Percentiles rank a stretch among this genome's conserved stretches.
These are phyloP conservation scores for Machimus atricapillus DNA, from an alignment of 2,888 invertebrate species.

Conservation along the genomic window DNA sequence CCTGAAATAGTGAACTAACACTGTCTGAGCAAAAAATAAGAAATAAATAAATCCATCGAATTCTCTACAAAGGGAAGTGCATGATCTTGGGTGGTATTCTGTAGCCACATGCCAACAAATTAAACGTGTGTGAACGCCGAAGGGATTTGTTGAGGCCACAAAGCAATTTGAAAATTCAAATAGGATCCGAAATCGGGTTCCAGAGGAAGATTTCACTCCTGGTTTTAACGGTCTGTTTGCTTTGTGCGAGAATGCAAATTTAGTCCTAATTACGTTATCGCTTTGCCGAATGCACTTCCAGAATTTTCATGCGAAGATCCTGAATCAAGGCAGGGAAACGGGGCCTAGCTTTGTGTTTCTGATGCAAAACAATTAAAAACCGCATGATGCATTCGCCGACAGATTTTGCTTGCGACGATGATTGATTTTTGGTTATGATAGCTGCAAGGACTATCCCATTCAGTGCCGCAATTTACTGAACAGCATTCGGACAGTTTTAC, in stretches of 20 bases:
- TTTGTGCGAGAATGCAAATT: conserved; percentile 38
- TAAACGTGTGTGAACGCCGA: conserved; percentile 46
- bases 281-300: conserved; percentile 16
- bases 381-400: not conserved
- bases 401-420: not conserved
- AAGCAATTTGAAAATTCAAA: conserved; percentile 49
- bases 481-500: not conserved
- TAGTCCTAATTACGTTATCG: conserved; percentile 40
- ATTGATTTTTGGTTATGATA: conserved; percentile 25
- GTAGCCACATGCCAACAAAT: conserved; percentile 43
- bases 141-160: conserved; percentile 47
- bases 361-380: conserved; percentile 24
- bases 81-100: not conserved
- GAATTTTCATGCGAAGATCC: conserved; percentile 5
- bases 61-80: not conserved
- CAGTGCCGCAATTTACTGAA: not conserved
- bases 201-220: conserved; percentile 8
- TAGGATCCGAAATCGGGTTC: conserved; percentile 32
- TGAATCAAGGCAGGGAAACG: not conserved
- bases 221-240: conserved; percentile 40
- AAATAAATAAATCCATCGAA: not conserved
- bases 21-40: not conserved
- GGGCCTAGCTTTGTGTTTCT: not conserved
- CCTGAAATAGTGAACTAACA: not conserved
- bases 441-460: not conserved